A percentile compares a stretch with the other conserved stretches of the same genome.
phyloP scores from a whole-genome alignment of 2,797 vertebrate species.

The Chrosomus eos region DNA sequence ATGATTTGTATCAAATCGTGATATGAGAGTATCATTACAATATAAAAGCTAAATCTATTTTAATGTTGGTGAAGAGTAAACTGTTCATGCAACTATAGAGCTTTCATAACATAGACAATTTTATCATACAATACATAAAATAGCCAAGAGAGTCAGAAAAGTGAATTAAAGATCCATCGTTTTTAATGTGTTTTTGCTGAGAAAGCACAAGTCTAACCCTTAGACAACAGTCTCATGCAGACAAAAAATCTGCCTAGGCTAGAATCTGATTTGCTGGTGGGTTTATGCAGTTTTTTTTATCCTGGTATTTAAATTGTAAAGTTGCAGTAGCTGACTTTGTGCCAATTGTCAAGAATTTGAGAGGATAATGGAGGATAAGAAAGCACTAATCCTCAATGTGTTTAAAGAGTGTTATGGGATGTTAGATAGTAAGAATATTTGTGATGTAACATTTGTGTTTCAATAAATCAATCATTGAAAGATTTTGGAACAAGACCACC shows the following conservation, averaged over 20 bases:
- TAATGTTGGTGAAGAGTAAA: background rate
- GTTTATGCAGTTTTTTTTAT: background rate
- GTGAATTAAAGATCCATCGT: background rate
- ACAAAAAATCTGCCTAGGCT: background rate
- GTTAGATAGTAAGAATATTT: background rate
- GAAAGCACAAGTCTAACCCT: background rate
- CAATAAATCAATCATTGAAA: background rate
- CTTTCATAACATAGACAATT: background rate
- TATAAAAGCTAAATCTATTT: background rate
- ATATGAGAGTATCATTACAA: no score
- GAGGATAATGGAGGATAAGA: background rate
- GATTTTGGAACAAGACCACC: slow-evolving; percentile 6
- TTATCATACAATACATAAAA: no score
- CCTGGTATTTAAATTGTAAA: background rate
- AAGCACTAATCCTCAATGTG: background rate
- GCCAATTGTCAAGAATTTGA: background rate
- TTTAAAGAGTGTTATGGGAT: slow-evolving; percentile 1
- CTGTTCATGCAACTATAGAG: background rate
- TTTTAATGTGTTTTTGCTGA: background rate
- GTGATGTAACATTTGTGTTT: background rate
- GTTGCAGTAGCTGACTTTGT: background rate
- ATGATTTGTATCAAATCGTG: no score
- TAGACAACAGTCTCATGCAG: background rate
- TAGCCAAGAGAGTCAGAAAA: background rate
- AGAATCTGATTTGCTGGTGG: background rate